These are phyloP conservation scores for Pachyrhynchus sulphureomaculatus DNA, from an alignment of 1,140 invertebrate genomes.

Conservation along the genomic window DNA sequence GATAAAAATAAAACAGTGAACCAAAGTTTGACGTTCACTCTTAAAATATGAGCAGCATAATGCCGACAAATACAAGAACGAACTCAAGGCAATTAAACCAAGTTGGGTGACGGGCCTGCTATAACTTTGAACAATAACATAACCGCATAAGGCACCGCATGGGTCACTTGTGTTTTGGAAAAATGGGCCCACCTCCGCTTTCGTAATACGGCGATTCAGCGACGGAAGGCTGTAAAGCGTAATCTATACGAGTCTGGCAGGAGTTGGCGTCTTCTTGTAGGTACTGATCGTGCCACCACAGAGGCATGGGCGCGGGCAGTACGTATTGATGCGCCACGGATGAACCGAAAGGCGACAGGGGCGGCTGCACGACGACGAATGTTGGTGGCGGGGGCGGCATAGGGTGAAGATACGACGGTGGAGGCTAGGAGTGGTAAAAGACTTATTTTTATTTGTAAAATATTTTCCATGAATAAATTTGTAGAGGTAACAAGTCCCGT, in stretches of 20 bases:
- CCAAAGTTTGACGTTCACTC: too few relatives aligned
- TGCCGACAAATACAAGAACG: not conserved
- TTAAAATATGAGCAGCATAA: slow-evolving; percentile 1
- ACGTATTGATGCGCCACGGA: slow-evolving; percentile 35
- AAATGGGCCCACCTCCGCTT: slow-evolving; percentile 29
- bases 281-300: slow-evolving; percentile 42
- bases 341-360: slow-evolving; percentile 37
- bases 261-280: slow-evolving; percentile 40
- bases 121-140: slow-evolving; percentile 36
- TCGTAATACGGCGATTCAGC: slow-evolving; percentile 15
- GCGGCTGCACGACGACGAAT: slow-evolving; percentile 46
- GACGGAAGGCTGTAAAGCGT: slow-evolving; percentile 33
- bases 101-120: not conserved
- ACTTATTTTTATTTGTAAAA: too few relatives aligned
- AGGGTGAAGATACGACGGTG: slow-evolving; percentile 27
- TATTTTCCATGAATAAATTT: too few relatives aligned
- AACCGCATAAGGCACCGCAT: slow-evolving; percentile 33
- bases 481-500: too few relatives aligned
- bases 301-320: slow-evolving; percentile 34
- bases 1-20: too few relatives aligned
- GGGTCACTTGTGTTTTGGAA: slow-evolving; percentile 47
- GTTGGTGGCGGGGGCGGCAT: slow-evolving; percentile 37
- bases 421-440: not conserved
- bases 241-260: slow-evolving; percentile 27
- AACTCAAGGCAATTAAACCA: not conserved